phyloP scores from a whole-genome alignment of 2,888 invertebrate species.

The Ferrisia virgata region DNA sequence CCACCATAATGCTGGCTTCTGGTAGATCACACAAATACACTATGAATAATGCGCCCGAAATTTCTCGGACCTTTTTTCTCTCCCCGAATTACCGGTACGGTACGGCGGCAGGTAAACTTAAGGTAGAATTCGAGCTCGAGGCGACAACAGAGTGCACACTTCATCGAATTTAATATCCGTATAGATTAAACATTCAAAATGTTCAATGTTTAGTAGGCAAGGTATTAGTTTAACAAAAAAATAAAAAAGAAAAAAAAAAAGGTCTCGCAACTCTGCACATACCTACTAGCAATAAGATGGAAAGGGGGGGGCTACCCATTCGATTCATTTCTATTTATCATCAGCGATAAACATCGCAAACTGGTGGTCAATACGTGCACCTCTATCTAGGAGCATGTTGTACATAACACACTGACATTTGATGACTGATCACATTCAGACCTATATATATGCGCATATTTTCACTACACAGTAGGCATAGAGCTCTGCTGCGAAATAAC shows the following conservation, averaged over 20 bases:
- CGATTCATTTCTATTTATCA: constrained; percentile 1
- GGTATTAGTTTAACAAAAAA: constrained; percentile 15
- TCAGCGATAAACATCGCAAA: neutral
- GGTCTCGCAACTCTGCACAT: neutral
- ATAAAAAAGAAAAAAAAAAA: neutral
- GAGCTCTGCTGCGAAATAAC: neutral
- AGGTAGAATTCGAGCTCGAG: too few species aligned
- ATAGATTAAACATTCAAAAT: neutral
- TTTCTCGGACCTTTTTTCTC: neutral
- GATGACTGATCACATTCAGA: too few species aligned
- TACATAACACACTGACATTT: too few species aligned
- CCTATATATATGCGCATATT: too few species aligned
- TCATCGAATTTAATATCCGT: neutral
- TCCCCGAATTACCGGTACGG: too few species aligned
- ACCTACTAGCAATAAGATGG: too few species aligned
- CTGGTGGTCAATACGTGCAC: neutral
- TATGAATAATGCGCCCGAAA: neutral
- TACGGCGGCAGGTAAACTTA: neutral
- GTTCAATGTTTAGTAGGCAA: neutral
- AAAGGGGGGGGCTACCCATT: neutral
- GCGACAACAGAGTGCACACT: neutral
- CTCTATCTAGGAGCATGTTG: neutral
- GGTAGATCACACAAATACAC: neutral
- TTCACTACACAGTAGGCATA: neutral
- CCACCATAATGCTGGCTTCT: neutral